Evolutionary conservation across 1,140 invertebrate species (phyloP), one percentile per base, ranked within the genome.

Genomic region (Drosophila kurseongensis): DNA sequence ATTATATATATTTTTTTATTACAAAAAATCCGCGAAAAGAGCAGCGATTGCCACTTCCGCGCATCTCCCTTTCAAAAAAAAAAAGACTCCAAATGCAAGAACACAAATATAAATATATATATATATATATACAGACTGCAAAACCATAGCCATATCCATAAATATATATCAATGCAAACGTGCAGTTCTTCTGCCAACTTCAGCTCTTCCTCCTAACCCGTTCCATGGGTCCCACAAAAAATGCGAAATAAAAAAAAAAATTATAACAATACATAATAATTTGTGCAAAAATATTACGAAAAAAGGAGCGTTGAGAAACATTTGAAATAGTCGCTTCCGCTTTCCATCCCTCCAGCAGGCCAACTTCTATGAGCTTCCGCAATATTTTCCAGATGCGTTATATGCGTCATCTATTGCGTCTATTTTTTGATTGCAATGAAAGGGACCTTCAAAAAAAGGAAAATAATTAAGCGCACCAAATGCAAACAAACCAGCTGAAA

Each of bases 201-300:
- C 40, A 7, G 10, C 9, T 32, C 29, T 7, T 23, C 44, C 51
- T 5, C 13, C 10, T 16, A 44, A 14, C n/a, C 18, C 9, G 44
- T 60, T 36, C 18, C 29, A 18, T 58, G 23, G 48, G 45, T 23
- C 16, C 9, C 57, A 51, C 35, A 68, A 55, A 55, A 51, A 55
- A 68, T 63, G 55, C 45, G 56, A 42, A 55, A 58, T 36, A 41
- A 18, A 75, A 62, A 44, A 67, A 74, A 72, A 50, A 81, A 81
- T 82, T 78, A 86, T 88, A 88, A 86, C 83, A 86, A 86, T 86
- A 88, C 82, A 79, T 76, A 86, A 86, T 86, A 86, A 88, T 88
- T 86, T 82, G 83, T 83, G 83, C 54, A 78, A 75, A 84, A 85
- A 85, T 72, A 76, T 79, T 58, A 65, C 80, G 66, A 77, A 84